A percentile compares a stretch with the other conserved stretches of the same genome.
Conservation (phyloP, 2,888 invertebrate species). For the Ormia ochracea region DNA sequence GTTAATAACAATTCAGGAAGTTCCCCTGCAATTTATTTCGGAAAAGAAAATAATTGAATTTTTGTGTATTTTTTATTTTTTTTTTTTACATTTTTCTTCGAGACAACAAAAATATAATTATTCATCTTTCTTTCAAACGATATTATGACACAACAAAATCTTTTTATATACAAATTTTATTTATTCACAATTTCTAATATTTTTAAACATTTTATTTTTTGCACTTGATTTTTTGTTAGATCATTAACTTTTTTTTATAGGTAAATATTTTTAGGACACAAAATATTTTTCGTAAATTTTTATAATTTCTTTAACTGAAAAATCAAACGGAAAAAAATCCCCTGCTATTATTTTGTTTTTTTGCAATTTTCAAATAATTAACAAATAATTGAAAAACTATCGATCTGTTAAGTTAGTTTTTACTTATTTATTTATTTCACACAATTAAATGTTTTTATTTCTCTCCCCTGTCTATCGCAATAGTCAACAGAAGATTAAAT, state of each 20-base stretch:
- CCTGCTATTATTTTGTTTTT: not conserved
- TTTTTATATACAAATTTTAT: not conserved
- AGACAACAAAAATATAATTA: no score
- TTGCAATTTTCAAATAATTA: slow-evolving; percentile 12
- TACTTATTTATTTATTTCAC: slow-evolving; percentile 11
- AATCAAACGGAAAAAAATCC: slow-evolving; percentile 6
- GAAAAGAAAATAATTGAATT: no score
- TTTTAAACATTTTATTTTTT: not conserved
- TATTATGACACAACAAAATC: slow-evolving; percentile 42
- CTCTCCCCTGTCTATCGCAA: not conserved
- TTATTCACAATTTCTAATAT: slow-evolving; percentile 4
- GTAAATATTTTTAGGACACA: slow-evolving; percentile 51
- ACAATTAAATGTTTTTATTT: slow-evolving; percentile 18
- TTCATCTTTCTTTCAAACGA: slow-evolving; percentile 38
- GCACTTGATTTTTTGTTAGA: slow-evolving; percentile 18
- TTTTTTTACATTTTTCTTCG: not conserved
- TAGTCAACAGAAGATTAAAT: not conserved
- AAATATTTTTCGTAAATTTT: slow-evolving; percentile 2
- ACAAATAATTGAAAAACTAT: no score
- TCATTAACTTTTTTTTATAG: slow-evolving; percentile 22
- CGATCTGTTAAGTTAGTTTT: not conserved
- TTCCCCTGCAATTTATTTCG: no score
- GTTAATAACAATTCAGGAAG: no score
- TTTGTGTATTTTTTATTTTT: slow-evolving; percentile 14
- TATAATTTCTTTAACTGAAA: slow-evolving; percentile 25